Percentiles rank a stretch among this genome's conserved stretches.
phyloP scores from a whole-genome alignment of 2,888 invertebrate genomes.

The Taenaris catops region DNA sequence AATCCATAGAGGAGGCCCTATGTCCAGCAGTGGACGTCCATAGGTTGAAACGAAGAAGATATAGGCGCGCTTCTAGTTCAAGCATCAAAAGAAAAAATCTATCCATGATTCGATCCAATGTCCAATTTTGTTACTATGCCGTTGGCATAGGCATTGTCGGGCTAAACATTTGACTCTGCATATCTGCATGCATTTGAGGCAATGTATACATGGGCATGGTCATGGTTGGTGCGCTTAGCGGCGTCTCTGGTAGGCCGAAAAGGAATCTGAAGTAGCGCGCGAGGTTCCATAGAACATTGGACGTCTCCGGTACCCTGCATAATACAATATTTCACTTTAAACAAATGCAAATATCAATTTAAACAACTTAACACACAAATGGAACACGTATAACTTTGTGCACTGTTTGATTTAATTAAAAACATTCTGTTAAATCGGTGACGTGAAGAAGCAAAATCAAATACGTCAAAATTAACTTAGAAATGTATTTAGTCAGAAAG shows the following conservation, averaged over 20 bases:
- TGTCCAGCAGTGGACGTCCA: too few species aligned
- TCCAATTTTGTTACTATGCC: conserved; percentile 64
- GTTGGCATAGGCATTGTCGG: conserved; percentile 48
- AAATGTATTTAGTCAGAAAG: too few species aligned
- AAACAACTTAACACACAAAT: conserved; percentile 28
- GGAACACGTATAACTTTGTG: too few species aligned
- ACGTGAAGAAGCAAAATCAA: too few species aligned
- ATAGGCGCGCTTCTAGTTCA: too few species aligned
- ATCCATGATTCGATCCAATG: conserved; percentile 50
- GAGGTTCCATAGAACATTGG: conserved; percentile 77
- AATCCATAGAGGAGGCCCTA: too few species aligned
- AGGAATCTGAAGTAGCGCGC: conserved; percentile 74
- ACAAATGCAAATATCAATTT: conserved; percentile 39
- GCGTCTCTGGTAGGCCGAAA: conserved; percentile 65
- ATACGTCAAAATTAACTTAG: too few species aligned
- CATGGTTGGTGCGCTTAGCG: conserved; percentile 62
- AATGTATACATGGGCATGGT: conserved; percentile 69
- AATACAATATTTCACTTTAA: conserved; percentile 33
- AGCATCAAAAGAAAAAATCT: too few species aligned
- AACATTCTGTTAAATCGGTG: too few species aligned
- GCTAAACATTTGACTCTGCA: conserved; percentile 31
- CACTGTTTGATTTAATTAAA: too few species aligned
- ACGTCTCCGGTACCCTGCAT: conserved; percentile 75
- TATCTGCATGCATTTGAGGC: conserved; percentile 55
- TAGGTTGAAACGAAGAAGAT: too few species aligned